These are phyloP conservation scores for Zygaena filipendulae DNA, from an alignment of 2,888 invertebrate genomes.

Conservation along the genomic window DNA sequence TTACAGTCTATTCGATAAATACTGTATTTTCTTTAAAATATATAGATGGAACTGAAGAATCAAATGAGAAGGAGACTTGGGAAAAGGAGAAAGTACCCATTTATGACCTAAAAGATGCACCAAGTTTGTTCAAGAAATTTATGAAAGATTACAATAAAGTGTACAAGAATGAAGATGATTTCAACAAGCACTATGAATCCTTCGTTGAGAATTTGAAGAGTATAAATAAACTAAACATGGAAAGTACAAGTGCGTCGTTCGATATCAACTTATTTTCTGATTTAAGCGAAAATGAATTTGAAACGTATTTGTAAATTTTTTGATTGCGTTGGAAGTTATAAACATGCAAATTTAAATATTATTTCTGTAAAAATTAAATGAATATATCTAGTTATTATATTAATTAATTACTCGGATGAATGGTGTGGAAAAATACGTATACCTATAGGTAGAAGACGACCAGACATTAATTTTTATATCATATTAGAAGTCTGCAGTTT, in stretches of 20 bases:
- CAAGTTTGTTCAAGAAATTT: slow-evolving; percentile 30
- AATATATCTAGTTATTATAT: too few relatives aligned
- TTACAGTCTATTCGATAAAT: too few relatives aligned
- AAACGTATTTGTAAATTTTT: slow-evolving; percentile 6
- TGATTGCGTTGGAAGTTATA: too few relatives aligned
- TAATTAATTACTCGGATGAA: too few relatives aligned
- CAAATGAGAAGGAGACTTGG: slow-evolving; percentile 12
- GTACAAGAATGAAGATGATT: slow-evolving; percentile 30
- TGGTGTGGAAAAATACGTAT: too few relatives aligned
- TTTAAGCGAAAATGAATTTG: slow-evolving; percentile 23
- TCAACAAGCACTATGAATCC: slow-evolving; percentile 25
- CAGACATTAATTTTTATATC: too few relatives aligned
- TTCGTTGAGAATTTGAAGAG: slow-evolving; percentile 34
- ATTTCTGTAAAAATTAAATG: too few relatives aligned
- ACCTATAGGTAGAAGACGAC: too few relatives aligned
- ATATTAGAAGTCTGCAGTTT: too few relatives aligned
- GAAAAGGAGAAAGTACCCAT: slow-evolving; percentile 20
- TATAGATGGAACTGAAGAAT: slow-evolving; percentile 11
- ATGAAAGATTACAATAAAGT: slow-evolving; percentile 28
- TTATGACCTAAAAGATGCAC: slow-evolving; percentile 36
- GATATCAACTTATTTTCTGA: slow-evolving; percentile 43
- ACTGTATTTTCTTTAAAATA: too few relatives aligned
- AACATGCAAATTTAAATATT: too few relatives aligned
- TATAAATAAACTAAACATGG: slow-evolving; percentile 34
- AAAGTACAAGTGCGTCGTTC: slow-evolving; percentile 17